Evolutionary conservation across 2,113 vertebrate genomes (phyloP).

Genomic region (Gobius niger): DNA sequence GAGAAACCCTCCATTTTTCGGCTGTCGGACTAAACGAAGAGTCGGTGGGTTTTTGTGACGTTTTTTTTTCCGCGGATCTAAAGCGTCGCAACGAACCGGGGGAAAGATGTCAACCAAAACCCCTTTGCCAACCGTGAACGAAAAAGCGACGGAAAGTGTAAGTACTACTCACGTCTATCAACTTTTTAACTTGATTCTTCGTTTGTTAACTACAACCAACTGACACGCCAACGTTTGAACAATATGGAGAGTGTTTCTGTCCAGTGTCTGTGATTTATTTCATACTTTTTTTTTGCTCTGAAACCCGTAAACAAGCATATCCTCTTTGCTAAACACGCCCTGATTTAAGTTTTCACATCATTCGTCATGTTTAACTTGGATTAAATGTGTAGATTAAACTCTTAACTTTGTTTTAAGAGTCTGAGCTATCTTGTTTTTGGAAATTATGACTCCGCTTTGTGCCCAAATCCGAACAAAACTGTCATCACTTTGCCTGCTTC

Average conservation of each 20-base stretch:
- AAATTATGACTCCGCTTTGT: constrained; percentile 21
- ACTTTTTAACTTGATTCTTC: neutral
- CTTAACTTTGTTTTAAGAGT: neutral
- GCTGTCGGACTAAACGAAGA: constrained; percentile 12
- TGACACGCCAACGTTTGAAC: accelerated
- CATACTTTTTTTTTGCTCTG: constrained; percentile 18
- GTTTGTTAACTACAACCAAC: neutral
- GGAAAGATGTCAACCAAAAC: constrained; percentile 92
- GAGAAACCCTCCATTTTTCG: constrained; percentile 33
- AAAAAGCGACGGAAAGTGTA: constrained; percentile 92
- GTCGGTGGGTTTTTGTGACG: constrained; percentile 14
- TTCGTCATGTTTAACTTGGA: neutral
- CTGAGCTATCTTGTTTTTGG: neutral
- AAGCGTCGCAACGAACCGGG: constrained; percentile 2
- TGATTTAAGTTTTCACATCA: neutral
- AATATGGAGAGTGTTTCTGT: neutral
- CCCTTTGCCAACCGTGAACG: constrained; percentile 92
- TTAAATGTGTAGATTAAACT: neutral
- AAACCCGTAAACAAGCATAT: constrained; percentile 54
- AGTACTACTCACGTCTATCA: constrained; percentile 67
- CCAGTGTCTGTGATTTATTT: constrained; percentile 18
- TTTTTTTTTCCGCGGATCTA: neutral
- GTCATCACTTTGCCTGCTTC: constrained; percentile 56
- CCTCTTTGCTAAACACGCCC: constrained; percentile 27
- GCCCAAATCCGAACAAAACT: constrained; percentile 56